Evolutionary conservation across 2,113 vertebrate genomes (phyloP).

Genomic region (Hirundichthys speculiger): DNA sequence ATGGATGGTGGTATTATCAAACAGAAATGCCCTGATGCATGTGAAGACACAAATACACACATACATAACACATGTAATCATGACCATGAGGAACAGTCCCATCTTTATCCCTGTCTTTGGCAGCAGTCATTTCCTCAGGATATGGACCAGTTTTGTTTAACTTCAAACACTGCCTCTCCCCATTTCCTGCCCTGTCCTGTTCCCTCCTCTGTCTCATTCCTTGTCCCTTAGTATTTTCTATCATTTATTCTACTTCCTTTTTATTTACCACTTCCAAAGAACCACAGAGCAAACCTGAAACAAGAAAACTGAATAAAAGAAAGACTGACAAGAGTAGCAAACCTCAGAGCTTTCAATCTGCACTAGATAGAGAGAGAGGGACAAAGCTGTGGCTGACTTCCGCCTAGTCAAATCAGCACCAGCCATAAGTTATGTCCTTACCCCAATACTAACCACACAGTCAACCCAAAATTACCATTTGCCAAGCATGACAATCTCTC

Average conservation of each 20-base stretch:
- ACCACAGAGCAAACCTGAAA: constrained; percentile 18
- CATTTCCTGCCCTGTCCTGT: constrained; percentile 61
- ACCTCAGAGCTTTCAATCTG: constrained; percentile 33
- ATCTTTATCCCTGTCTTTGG: constrained; percentile 74
- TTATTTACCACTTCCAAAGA: constrained; percentile 28
- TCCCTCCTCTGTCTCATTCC: constrained; percentile 36
- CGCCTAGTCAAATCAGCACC: constrained; percentile 51
- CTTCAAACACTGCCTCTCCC: constrained; percentile 70
- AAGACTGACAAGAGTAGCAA: constrained; percentile 42
- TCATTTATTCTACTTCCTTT: constrained; percentile 30
- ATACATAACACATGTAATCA: constrained; percentile 56
- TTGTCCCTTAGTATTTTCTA: constrained; percentile 16
- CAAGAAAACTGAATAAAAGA: constrained; percentile 25
- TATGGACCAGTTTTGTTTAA: constrained; percentile 69
- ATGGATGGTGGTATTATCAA: constrained; percentile 38
- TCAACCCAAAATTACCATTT: constrained; percentile 77
- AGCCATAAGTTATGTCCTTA: constrained; percentile 69
- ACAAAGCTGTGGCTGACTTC: constrained; percentile 51
- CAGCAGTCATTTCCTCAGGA: constrained; percentile 75
- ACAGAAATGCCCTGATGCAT: constrained; percentile 34
- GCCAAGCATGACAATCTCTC: constrained; percentile 65
- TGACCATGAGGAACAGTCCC: constrained; percentile 62
- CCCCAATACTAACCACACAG: constrained; percentile 72
- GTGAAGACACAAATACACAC: constrained; percentile 41
- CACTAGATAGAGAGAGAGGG: constrained; percentile 22